A percentile compares a stretch with the other conserved stretches of the same genome.
Conservation (phyloP, 1,140 invertebrate genomes). For the Drosophila pruinosa region DNA sequence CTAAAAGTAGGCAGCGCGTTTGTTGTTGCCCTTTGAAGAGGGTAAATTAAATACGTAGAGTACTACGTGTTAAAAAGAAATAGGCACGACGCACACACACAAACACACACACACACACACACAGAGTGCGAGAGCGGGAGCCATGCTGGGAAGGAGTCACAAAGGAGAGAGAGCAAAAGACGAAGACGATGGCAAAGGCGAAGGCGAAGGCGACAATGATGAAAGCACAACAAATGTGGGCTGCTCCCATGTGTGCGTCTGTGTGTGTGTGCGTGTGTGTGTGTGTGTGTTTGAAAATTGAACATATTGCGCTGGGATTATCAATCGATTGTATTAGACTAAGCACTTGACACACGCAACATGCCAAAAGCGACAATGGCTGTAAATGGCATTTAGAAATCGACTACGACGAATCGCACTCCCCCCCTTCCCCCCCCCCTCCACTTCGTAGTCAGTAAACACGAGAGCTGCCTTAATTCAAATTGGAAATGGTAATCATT, state of each 20-base stretch:
- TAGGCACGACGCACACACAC: constrained; percentile 2
- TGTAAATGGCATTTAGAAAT: constrained; percentile 9
- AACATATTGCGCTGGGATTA: constrained; percentile 46
- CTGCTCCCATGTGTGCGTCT: not conserved
- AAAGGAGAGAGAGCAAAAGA: not conserved
- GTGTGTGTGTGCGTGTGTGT: not conserved
- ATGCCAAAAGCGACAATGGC: constrained; percentile 4
- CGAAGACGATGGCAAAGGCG: not conserved
- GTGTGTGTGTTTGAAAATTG: constrained; percentile 26
- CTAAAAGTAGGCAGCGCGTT: constrained; percentile 10
- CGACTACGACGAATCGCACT: not conserved
- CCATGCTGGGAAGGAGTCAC: not conserved
- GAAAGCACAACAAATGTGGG: constrained; percentile 20
- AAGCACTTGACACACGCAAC: constrained; percentile 36
- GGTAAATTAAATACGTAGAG: constrained; percentile 36
- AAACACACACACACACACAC: not conserved
- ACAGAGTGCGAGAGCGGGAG: not conserved
- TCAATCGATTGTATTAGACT: constrained; percentile 43
- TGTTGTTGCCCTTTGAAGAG: constrained; percentile 22
- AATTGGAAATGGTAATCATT: constrained; percentile 7
- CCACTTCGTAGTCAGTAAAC: not conserved
- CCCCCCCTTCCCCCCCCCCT: too few relatives aligned
- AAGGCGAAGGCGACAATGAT: constrained; percentile 7
- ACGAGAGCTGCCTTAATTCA: not conserved
- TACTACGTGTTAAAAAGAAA: constrained; percentile 24